Base-by-base conservation (phyloP, 2,797 vertebrate genomes). In the Tauraco hartlaubi region DNA sequence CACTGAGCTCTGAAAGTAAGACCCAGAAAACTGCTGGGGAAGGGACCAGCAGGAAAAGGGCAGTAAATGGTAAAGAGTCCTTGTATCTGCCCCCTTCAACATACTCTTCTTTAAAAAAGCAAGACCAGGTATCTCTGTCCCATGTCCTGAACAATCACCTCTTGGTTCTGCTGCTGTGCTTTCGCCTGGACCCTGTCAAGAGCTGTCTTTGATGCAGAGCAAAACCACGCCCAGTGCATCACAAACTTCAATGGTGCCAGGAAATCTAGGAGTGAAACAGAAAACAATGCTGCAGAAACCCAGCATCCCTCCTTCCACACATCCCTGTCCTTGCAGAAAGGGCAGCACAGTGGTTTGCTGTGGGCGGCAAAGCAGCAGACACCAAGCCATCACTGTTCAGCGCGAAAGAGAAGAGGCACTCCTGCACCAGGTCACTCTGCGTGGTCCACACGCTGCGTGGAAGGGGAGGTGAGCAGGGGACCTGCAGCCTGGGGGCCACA, bases 371-470 rank as follows among this genome's bases (percentile, higher is more conserved):
- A 85, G 66, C 62, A 69, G 56, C 22, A 43, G 29, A 17, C 20
- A 8, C 15, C 49, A 39, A 61, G 52, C 28, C 28, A 21, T 18
- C 43, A 8, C 18, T 55, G 48, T n/a, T 66, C 26, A 58, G 20
- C 1, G 1, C 0, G 1, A 43, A 46, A 2, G 2, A 61, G 71
- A 69, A 37, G 31, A 41, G 26, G 17, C 29, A 23, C 9, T 76
- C 48, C 51, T 64, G 49, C 5, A 1, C 11, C 22, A 58, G 28
- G 33, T n/a, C 72, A 26, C 12, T 33, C 39, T 35, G 35, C 35
- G 35, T 35, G 35, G 8, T 11, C 56, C 5, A 15, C 15, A 7
- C 1, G 4, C 9, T 13, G 19, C 0, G 0, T 28, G 25, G 41
- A 74, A 90, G 25, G 22, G 14, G 33, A 67, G 22, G 10, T 44